phyloP scores from a whole-genome alignment of 2,113 vertebrate genomes.

The Pterocles gutturalis region DNA sequence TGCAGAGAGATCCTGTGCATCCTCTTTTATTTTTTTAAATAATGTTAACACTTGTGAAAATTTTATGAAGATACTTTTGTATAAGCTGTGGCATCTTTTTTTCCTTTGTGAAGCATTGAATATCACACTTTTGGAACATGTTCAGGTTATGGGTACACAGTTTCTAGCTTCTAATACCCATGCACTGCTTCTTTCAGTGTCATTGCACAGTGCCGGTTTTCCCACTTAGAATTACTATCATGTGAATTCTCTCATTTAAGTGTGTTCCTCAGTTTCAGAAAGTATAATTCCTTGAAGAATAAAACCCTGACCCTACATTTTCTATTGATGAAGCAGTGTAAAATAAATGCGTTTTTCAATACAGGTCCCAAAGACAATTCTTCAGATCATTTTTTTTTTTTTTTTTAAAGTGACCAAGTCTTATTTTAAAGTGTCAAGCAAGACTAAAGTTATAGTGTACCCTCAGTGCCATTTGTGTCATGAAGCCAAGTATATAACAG shows the following conservation, averaged over 20 bases:
- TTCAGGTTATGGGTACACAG: constrained; percentile 77
- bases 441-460: constrained; percentile 63
- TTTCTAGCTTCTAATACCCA: constrained; percentile 77
- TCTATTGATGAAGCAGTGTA: constrained; percentile 80
- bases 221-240: constrained; percentile 75
- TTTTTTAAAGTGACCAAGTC: constrained; percentile 79
- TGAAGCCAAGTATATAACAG: constrained; percentile 73
- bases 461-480: constrained; percentile 80
- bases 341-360: constrained; percentile 78
- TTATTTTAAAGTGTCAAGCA: constrained; percentile 78
- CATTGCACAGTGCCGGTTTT: constrained; percentile 70
- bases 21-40: constrained; percentile 91
- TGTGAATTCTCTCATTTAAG: constrained; percentile 69
- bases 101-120: constrained; percentile 83
- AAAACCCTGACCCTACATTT: constrained; percentile 42
- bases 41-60: constrained; percentile 92
- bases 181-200: constrained; percentile 74
- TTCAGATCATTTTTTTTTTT: constrained; percentile 75
- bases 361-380: constrained; percentile 81
- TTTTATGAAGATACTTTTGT: constrained; percentile 91
- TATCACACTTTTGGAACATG: constrained; percentile 84
- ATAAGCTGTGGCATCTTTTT: constrained; percentile 91
- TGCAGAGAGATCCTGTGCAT: constrained; percentile 88
- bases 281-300: constrained; percentile 72
- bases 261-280: constrained; percentile 74